Evolutionary conservation across 2,797 vertebrate genomes (phyloP).

Genomic region (Dromococcyx pavoninus): DNA sequence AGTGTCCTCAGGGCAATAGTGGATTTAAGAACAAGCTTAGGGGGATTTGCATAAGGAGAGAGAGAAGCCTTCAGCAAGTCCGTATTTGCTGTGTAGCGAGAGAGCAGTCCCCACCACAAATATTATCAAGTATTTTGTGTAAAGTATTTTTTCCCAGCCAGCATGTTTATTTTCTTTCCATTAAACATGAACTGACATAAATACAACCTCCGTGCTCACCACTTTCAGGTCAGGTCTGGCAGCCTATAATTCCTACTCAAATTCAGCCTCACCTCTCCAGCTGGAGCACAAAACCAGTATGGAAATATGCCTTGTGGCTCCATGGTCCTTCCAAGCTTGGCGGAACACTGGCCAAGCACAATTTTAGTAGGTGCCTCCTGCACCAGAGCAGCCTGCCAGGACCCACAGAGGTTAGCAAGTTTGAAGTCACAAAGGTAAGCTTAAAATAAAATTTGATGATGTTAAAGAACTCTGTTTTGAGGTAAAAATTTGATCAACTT

Average conservation of each 20-base stretch:
- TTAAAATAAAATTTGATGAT: background rate
- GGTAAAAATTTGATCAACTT: background rate
- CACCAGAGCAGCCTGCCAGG: background rate
- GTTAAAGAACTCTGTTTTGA: background rate
- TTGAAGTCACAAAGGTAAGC: accelerated
- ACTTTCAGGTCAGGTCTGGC: background rate
- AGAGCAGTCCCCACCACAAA: background rate
- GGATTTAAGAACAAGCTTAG: background rate
- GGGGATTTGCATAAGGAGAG: background rate
- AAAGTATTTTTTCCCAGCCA: background rate
- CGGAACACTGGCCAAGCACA: background rate
- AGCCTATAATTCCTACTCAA: background rate
- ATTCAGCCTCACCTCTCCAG: background rate
- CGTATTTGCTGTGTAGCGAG: background rate
- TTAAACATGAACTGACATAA: accelerated
- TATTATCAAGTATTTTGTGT: background rate
- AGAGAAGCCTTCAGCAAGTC: background rate
- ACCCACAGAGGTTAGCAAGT: background rate
- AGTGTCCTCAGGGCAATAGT: background rate
- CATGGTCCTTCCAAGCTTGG: background rate
- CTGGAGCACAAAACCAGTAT: accelerated
- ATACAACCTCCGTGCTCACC: background rate
- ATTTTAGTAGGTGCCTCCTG: background rate
- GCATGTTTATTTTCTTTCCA: background rate
- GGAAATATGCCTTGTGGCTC: background rate